Percentiles rank a stretch among this genome's conserved stretches.
Evolutionary conservation across 35 echinoderm and acorn worm species (phyloP).

Genomic region (Chiridota heheva): DNA sequence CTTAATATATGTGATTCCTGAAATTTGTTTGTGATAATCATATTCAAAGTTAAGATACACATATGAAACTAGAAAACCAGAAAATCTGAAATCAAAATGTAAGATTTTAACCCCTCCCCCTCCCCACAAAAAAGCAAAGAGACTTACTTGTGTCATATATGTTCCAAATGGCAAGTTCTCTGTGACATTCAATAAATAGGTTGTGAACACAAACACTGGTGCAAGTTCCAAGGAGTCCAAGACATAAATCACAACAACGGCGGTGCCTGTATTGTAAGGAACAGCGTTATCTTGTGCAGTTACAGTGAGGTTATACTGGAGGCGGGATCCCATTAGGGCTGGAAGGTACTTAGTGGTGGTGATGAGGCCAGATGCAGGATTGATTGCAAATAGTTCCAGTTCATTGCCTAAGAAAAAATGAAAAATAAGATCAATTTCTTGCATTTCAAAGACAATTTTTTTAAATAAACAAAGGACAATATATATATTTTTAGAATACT

Average conservation of each 20-base stretch:
- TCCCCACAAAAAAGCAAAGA: too few species aligned
- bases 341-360: slow-evolving; percentile 40
- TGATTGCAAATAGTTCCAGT: slow-evolving; percentile 49
- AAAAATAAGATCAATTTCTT: too few species aligned
- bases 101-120: too few species aligned
- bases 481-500: too few species aligned
- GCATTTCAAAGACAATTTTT: too few species aligned
- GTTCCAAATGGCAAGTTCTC: slow-evolving; percentile 50
- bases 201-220: slow-evolving; percentile 43
- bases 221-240: slow-evolving; percentile 38
- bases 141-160: slow-evolving; percentile 38
- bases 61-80: too few species aligned
- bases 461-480: too few species aligned
- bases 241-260: slow-evolving; percentile 49
- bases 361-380: slow-evolving; percentile 65
- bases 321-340: background rate
- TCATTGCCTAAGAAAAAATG: slow-evolving; percentile 53
- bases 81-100: too few species aligned
- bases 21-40: too few species aligned
- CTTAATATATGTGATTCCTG: too few species aligned
- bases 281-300: slow-evolving; percentile 58
- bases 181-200: slow-evolving; percentile 47
- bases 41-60: too few species aligned
- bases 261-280: slow-evolving; percentile 45
- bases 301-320: slow-evolving; percentile 72